Conservation (phyloP, 1,140 invertebrate genomes). For the Panagrolaimus sp. region DNA sequence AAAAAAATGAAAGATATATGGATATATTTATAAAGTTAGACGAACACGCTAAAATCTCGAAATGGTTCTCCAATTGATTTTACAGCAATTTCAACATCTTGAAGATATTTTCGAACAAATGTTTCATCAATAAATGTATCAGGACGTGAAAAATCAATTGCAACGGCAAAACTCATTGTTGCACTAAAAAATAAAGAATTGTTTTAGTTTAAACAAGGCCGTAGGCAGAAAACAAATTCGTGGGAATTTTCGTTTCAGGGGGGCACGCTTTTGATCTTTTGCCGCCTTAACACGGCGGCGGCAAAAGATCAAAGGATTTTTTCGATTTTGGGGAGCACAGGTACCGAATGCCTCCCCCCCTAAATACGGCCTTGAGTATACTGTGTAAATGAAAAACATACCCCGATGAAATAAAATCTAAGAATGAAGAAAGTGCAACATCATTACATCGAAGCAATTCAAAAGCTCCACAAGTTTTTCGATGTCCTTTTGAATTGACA, state of each 20-base stretch:
- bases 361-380: too few species aligned
- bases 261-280: too few species aligned
- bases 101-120: conserved; percentile 37
- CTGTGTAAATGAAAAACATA: neutral
- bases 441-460: conserved; percentile 45
- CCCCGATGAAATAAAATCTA: conserved; percentile 48
- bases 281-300: too few species aligned
- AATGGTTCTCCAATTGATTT: conserved; percentile 41
- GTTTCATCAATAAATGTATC: conserved; percentile 33
- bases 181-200: conserved; percentile 27
- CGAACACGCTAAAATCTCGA: conserved; percentile 37
- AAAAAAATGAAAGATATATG: neutral
- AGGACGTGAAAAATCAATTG: conserved; percentile 50
- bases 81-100: conserved; percentile 51
- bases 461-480: conserved; percentile 46
- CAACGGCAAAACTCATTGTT: conserved; percentile 45
- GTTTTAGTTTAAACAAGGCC: too few species aligned
- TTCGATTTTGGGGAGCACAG: too few species aligned
- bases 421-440: conserved; percentile 45
- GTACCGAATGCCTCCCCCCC: too few species aligned
- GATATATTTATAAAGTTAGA: conserved; percentile 6
- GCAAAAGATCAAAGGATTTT: too few species aligned
- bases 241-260: conserved; percentile 9
- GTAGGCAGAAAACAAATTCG: too few species aligned
- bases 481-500: conserved; percentile 38